Base-by-base conservation (phyloP, 2,888 invertebrate species). In the Cosmorhoe ocellata region DNA sequence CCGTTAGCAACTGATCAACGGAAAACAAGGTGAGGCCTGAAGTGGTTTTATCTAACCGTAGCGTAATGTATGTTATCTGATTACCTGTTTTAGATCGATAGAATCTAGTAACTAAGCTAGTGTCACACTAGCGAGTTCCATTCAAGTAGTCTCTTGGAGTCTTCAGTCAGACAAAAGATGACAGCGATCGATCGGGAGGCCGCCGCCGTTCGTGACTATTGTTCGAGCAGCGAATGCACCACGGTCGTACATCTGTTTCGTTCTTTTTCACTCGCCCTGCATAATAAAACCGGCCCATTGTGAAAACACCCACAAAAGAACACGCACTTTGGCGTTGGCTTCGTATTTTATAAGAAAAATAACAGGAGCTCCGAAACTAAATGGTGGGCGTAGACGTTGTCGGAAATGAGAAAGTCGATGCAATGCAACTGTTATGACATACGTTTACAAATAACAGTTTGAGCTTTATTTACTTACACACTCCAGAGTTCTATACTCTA, bases 341-440 rank as follows among this genome's bases (percentile, higher is more conserved):
- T 61, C 63, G 78, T 78, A 79, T 84, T 84, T 82, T 81, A 76
- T 79, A 79, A 81, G 81, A 86, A 84, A 85, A 84, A 88, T 80
- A 86, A 83, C 79, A 79, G 72, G 70, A 69, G 73, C 79, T 78
- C 66, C 63, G 73, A 69, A 79, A 68, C 75, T 80, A 79, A 84
- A 81, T 76, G 79, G 84, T 87, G 85, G 86, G 88, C 84, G 86
- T 80, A 69, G 70, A 67, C 67, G 66, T 65, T 76, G 81, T 83
- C 85, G 85, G 87, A 84, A 85, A 84, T 75, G 81, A 79, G 83
- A 84, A 87, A 84, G 81, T 78, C 78, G 79, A 76, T 78, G 81
- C 86, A 87, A 86, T 84, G 81, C 88, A 87, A 87, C 88, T 88
- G 87, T 87, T 88, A 87, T 86, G 85, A 84, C 84, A 85, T 81